These are phyloP conservation scores for Hyperoplus lanceolatus DNA, from an alignment of 2,797 vertebrate species.

Conservation along the genomic window DNA sequence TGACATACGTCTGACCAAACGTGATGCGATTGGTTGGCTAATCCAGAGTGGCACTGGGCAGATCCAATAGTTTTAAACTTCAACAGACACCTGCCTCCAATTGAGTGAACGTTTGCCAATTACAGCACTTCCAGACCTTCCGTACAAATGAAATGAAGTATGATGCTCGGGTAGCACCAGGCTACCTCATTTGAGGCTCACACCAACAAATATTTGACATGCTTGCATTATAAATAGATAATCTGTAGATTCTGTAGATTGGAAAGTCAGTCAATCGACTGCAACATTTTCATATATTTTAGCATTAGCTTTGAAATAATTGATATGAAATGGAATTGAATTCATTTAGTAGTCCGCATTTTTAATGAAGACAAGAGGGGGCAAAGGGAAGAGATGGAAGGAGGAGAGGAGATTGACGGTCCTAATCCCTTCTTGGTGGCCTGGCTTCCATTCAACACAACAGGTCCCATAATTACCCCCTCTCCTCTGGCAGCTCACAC, in stretches of 20 bases:
- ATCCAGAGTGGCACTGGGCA: too few relatives aligned
- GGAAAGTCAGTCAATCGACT: background rate
- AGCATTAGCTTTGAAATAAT: background rate
- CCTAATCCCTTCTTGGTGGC: conserved; percentile 94
- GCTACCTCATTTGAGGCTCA: background rate
- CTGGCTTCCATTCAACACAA: conserved; percentile 93
- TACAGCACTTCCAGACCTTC: too few relatives aligned
- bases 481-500: conserved; percentile 90
- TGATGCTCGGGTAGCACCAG: too few relatives aligned
- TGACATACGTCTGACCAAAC: too few relatives aligned
- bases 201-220: background rate
- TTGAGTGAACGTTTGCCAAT: too few relatives aligned
- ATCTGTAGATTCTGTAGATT: background rate
- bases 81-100: too few relatives aligned
- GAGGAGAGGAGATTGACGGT: conserved; percentile 67
- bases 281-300: background rate
- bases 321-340: conserved; percentile 1
- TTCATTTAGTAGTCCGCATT: conserved; percentile 1
- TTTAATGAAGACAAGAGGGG: conserved; percentile 37
- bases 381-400: conserved; percentile 28
- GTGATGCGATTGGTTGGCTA: too few relatives aligned
- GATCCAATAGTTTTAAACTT: too few relatives aligned
- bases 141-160: too few relatives aligned
- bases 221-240: background rate
- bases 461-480: conserved; percentile 95